Base-by-base conservation (phyloP, 2,113 vertebrate species). In the Ageneiosus marmoratus region DNA sequence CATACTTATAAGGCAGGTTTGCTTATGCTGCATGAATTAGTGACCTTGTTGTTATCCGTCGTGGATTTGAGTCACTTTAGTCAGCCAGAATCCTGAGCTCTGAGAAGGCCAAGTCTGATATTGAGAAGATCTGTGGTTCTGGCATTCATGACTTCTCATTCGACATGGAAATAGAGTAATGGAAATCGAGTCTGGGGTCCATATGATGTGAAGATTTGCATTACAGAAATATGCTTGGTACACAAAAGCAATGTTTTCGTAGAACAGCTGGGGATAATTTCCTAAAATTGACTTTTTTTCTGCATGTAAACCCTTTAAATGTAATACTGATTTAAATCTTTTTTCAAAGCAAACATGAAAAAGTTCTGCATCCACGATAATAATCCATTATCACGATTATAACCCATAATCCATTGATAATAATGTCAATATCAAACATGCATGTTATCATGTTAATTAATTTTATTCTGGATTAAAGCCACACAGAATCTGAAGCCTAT, bases 101-200 rank as follows among this genome's bases (percentile, higher is more conserved):
- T 67, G 18, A 29, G 24, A 93, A 93, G 92, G 89, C 88, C 89
- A 91, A 84, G 89, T 92, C 88, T 90, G 91, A 90, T 91, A 89
- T 93, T 93, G 91, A 93, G 93, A 92, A 89, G 79, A 60, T 62
- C 50, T 74, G 55, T 62, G 80, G 69, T 69, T 87, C 89, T 88
- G 88, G 90, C 84, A 87, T 88, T 85, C 84, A 72, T 83, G 84
- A 87, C 81, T 89, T 82, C 88, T 87, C 86, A 76, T 90, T 86
- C 83, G 86, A n/a, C 85, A 87, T 87, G 86, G 88, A 91, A 89
- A 82, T 76, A 80, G 79, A 81, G 1, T 87, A 90, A n/a, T n/a
- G n/a, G n/a, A n/a, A n/a, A n/a, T n/a, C n/a, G n/a, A n/a, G 92
- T 91, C 91, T 82, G 84, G 87, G 91, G 92, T 88, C 92, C 91